Base-by-base conservation (phyloP, 2,888 invertebrate genomes). In the Diarsia rubi region DNA sequence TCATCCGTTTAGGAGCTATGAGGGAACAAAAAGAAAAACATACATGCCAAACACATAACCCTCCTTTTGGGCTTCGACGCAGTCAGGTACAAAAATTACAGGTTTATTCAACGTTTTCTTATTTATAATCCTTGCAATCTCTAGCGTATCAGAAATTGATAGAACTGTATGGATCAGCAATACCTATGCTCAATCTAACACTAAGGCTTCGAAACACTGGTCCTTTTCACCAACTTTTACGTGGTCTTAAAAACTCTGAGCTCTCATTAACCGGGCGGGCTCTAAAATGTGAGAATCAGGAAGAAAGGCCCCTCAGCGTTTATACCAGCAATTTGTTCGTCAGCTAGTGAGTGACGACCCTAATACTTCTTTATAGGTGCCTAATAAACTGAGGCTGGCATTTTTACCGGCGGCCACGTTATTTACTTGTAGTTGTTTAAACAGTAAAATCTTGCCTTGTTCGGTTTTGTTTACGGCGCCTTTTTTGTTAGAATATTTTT, bases 311-410 rank as follows among this genome's bases (percentile, higher is more conserved):
- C 31, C 62, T 16, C 44, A 27, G 52, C 60, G 64, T 80, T 81
- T 75, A 78, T 52, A 74, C 8, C 73, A 45, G 67, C 80, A 79
- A 81, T 87, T 85, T 75, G 74, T 78, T 67, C 64, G 71, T 75
- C 68, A 67, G 64, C 79, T 75, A 64, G 68, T 86, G 69, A 81
- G 78, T 71, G 78, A 87, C 66, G 82, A 60, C 77, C 70, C 42
- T 77, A 69, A 67, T 75, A 68, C 65, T 67, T 65, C 75, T 82
- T 82, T 82, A 84, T 77, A 49, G 71, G 66, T 70, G 79, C 72
- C 79, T 66, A 77, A 78, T 87, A 84, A 81, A 86, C 74, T 68
- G 68, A 74, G 68, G n/a, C 69, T 68, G 73, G 57, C 67, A 70
- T 72, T 86, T 82, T 81, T 79, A 79, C 85, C 57, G 76, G 47